Percentiles rank a stretch among this genome's conserved stretches.
phyloP scores from a whole-genome alignment of 2,888 invertebrate genomes.

The Acleris laterana region DNA sequence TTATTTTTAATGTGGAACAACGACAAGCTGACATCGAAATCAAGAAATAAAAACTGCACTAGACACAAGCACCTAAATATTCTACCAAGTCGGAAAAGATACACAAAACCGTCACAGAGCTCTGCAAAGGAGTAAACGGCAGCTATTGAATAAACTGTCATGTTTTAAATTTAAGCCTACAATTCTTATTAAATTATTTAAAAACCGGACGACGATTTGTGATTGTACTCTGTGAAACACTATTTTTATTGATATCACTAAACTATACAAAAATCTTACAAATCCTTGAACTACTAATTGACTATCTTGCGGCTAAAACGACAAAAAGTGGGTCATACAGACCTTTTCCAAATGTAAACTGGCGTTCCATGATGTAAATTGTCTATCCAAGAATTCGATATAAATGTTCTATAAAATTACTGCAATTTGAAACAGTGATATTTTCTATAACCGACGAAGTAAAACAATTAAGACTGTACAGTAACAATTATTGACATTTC shows the following conservation, averaged over 20 bases:
- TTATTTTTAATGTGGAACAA: slow-evolving; percentile 56
- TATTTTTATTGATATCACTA: slow-evolving; percentile 15
- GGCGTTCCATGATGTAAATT: slow-evolving; percentile 16
- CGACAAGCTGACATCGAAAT: slow-evolving; percentile 48
- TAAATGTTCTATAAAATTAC: slow-evolving; percentile 72
- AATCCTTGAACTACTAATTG: slow-evolving; percentile 74
- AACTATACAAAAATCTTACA: slow-evolving; percentile 46
- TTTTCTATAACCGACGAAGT: slow-evolving; percentile 51
- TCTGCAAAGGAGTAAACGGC: too few species aligned
- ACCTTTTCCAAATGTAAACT: slow-evolving; percentile 26
- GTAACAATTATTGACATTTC: slow-evolving; percentile 54
- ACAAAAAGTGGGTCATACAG: slow-evolving; percentile 15
- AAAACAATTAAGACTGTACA: slow-evolving; percentile 49
- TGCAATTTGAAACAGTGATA: slow-evolving; percentile 71
- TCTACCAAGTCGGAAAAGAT: slow-evolving; percentile 34
- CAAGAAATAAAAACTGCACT: slow-evolving; percentile 50
- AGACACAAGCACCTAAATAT: slow-evolving; percentile 59
- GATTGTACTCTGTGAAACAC: background rate
- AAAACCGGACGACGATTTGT: too few species aligned
- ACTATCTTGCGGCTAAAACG: slow-evolving; percentile 54
- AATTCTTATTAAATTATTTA: too few species aligned
- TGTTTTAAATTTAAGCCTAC: too few species aligned
- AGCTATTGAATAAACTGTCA: too few species aligned
- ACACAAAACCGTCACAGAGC: slow-evolving; percentile 13
- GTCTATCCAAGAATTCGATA: slow-evolving; percentile 21